These are phyloP conservation scores for Arge pagana DNA, from an alignment of 2,888 invertebrate genomes.

Conservation along the genomic window DNA sequence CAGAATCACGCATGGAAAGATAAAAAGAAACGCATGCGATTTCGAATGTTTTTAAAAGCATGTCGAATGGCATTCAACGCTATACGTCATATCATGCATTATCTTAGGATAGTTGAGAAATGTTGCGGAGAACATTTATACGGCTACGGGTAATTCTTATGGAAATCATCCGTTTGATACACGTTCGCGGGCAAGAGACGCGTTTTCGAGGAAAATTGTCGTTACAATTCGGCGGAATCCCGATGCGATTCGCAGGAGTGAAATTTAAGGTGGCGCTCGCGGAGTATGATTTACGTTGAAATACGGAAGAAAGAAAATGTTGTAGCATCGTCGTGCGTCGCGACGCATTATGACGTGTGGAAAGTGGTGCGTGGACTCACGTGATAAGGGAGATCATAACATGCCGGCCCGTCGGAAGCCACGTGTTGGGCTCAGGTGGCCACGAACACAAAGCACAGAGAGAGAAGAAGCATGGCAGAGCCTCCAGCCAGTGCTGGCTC, in stretches of 20 bases:
- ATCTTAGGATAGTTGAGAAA: not conserved
- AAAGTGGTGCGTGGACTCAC: constrained; percentile 55
- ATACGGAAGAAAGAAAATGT: no score
- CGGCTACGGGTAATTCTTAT: no score
- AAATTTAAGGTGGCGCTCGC: no score
- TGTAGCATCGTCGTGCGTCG: no score
- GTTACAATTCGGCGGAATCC: no score
- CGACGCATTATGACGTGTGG: no score
- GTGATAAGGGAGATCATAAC: constrained; percentile 53
- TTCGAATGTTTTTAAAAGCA: constrained; percentile 16
- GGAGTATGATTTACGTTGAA: no score
- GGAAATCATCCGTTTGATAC: no score
- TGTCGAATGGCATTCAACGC: constrained; percentile 20
- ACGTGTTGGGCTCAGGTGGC: constrained; percentile 56
- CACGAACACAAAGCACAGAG: constrained; percentile 60
- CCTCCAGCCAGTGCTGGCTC: constrained; percentile 55
- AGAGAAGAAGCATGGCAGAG: constrained; percentile 59
- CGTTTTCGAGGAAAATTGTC: no score
- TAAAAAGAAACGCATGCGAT: constrained; percentile 20
- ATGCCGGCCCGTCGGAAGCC: constrained; percentile 57
- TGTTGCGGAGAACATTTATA: no score
- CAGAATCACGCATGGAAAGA: constrained; percentile 4
- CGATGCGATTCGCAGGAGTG: no score
- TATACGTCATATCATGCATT: constrained; percentile 20
- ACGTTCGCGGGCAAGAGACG: no score